phyloP scores from a whole-genome alignment of 2,888 invertebrate genomes.

The Watsonalla binaria region DNA sequence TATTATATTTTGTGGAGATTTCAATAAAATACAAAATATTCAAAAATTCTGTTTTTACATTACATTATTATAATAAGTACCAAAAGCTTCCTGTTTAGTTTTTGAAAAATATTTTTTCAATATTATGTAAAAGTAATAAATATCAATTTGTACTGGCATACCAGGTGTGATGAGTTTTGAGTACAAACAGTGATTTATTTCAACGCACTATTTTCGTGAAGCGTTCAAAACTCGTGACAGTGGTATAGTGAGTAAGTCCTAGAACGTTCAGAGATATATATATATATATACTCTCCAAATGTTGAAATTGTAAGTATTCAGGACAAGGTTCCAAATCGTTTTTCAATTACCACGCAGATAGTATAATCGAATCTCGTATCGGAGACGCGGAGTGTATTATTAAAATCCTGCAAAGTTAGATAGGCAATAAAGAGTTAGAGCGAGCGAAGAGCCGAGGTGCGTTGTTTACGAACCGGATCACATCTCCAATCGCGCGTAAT shows the following conservation, averaged over 20 bases:
- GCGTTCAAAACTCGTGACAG: not conserved
- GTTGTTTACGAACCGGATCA: conserved; percentile 70
- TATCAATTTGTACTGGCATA: not conserved
- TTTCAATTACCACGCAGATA: not conserved
- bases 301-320: no score
- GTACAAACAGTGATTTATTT: not conserved
- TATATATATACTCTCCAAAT: no score
- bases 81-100: no score
- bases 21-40: no score
- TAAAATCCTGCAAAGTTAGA: conserved; percentile 72
- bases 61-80: no score
- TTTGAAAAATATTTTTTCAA: not conserved
- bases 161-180: no score
- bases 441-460: conserved; percentile 43
- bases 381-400: conserved; percentile 37
- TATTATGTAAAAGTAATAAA: not conserved
- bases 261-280: no score
- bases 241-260: no score
- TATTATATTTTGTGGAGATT: no score
- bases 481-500: conserved; percentile 73
- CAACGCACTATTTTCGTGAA: no score
- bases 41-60: no score
- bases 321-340: not conserved
- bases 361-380: conserved; percentile 9
- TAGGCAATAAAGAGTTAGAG: conserved; percentile 68